A percentile compares a stretch with the other conserved stretches of the same genome.
Evolutionary conservation across 2,797 vertebrate genomes (phyloP).

Genomic region (Eulemur coronatus): DNA sequence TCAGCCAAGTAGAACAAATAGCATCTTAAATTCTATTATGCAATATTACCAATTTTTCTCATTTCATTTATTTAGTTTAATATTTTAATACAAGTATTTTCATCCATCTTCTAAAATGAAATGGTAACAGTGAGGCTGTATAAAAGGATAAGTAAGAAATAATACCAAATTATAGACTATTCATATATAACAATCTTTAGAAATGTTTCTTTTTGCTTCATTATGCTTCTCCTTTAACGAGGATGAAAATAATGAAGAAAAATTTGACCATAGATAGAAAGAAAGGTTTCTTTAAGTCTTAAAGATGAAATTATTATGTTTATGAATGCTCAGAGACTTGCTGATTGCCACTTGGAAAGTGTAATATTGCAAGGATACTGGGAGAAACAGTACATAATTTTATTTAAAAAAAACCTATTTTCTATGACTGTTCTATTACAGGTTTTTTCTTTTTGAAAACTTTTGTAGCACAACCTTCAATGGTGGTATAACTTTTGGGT

Average conservation of each 20-base stretch:
- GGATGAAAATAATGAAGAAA: background rate
- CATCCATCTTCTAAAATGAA: background rate
- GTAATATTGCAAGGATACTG: background rate
- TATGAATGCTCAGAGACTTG: background rate
- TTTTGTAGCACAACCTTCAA: background rate
- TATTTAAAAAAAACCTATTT: background rate
- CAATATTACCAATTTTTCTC: background rate
- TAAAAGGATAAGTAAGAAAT: background rate
- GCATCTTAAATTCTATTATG: conserved; percentile 6
- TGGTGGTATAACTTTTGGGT: background rate
- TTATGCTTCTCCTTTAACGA: conserved; percentile 38
- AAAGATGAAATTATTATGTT: background rate
- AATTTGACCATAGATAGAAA: background rate
- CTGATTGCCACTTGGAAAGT: background rate
- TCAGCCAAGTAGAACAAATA: background rate
- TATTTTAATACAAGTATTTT: background rate
- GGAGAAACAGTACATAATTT: background rate
- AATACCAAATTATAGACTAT: background rate
- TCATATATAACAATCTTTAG: background rate
- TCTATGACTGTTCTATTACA: background rate
- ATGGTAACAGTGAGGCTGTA: background rate
- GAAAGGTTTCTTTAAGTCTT: conserved; percentile 3
- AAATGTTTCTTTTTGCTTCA: conserved; percentile 21
- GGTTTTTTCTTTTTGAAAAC: background rate
- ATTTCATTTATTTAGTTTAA: conserved; percentile 34